Evolutionary conservation across 2,888 invertebrate species (phyloP).

Genomic region (Bellardia bayeri): DNA sequence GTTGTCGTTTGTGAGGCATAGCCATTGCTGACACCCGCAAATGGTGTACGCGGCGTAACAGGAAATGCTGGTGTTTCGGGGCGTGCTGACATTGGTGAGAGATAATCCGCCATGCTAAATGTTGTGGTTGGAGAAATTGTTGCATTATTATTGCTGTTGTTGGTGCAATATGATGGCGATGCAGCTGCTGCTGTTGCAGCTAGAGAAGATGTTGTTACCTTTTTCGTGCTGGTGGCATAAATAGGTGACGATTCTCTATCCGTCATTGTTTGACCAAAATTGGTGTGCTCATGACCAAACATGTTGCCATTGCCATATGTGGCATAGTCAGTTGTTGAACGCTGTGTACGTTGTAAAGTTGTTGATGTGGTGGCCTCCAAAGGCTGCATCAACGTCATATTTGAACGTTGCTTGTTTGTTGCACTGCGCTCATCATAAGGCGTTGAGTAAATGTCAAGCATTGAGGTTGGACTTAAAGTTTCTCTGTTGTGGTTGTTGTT

Average conservation of each 20-base stretch:
- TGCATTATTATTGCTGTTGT: constrained; percentile 78
- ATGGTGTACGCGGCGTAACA: constrained; percentile 94
- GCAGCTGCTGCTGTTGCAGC: constrained; percentile 50
- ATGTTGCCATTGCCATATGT: constrained; percentile 76
- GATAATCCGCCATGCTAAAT: constrained; percentile 77
- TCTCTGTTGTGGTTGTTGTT: constrained; percentile 75
- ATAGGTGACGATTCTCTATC: constrained; percentile 79
- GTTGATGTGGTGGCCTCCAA: constrained; percentile 59
- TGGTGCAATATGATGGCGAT: constrained; percentile 78
- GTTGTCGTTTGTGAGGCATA: constrained; percentile 86
- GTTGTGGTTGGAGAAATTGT: constrained; percentile 52
- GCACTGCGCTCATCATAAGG: constrained; percentile 67
- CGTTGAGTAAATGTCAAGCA: constrained; percentile 70
- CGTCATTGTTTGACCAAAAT: constrained; percentile 74
- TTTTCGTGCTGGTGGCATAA: constrained; percentile 81
- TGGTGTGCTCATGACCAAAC: constrained; percentile 78
- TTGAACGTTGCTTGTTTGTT: constrained; percentile 56
- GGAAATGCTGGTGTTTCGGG: constrained; percentile 98
- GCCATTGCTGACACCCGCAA: constrained; percentile 85
- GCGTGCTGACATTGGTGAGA: constrained; percentile 84
- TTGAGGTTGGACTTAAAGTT: constrained; percentile 72
- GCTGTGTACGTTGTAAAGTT: constrained; percentile 61
- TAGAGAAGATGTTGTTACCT: constrained; percentile 69
- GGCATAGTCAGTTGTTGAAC: constrained; percentile 65
- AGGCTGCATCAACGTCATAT: constrained; percentile 65